Evolutionary conservation across 2,888 invertebrate species (phyloP), one percentile per base, ranked within the genome.

Genomic region (Loripinus fragilis): DNA sequence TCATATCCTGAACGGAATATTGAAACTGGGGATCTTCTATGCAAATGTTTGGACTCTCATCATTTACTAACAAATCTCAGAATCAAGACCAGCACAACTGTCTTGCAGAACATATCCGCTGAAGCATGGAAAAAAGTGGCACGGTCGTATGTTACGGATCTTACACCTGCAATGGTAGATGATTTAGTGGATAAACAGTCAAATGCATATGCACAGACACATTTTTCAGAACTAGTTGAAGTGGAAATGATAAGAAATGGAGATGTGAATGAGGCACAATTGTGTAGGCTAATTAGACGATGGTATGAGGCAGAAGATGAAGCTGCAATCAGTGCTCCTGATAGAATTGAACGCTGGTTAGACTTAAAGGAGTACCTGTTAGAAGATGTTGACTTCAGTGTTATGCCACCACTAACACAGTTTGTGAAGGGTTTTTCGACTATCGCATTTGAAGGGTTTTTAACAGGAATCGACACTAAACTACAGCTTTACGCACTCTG

Each of bases 251-350:
- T 25, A 20, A 15, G 28, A 20, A 74, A 74, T 55, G 78, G 72
- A 17, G 64, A 67, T 64, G 8, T 60, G 2, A n/a, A 65, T 0
- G 75, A 79, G 35, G 77, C 82, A 60, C 35, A 66, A 5, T 70
- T 80, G n/a, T 73, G 73, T 55, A 42, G 30, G 20, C 23, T 76
- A 1, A 66, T 79, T 2, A 48, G 78, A 33, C 33, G 76, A 20
- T 79, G 78, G 76, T 76, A 79, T 33, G 71, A 76, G 0, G 78
- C 81, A 15, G 75, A 72, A 33, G 81, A 81, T 50, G 23, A 3
- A 0, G 75, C 78, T 20, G 77, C 65, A 52, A 28, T 78, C 20
- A 7, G 20, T 25, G 69, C 68, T 20, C 23, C 3, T 15, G 70
- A 78, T 12, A 30, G 76, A 41, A 38, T 50, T n/a, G 20, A 20